These are phyloP conservation scores for Spialia ferax DNA, from an alignment of 2,888 invertebrate genomes.

Conservation along the genomic window DNA sequence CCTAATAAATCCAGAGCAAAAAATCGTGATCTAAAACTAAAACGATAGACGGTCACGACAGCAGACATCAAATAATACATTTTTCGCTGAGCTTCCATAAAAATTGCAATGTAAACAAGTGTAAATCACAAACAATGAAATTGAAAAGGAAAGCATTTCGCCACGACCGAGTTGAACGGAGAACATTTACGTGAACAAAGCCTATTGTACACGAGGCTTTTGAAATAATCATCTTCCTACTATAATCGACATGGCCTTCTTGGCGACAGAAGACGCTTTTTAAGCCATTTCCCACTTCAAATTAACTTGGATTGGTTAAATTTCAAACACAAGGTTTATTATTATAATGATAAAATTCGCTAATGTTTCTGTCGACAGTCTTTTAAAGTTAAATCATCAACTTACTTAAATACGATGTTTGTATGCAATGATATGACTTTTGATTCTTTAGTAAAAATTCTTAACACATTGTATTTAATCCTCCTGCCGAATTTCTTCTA, in stretches of 20 bases:
- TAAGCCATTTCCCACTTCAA: constrained; percentile 38
- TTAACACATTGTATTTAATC: no score
- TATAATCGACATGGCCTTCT: constrained; percentile 38
- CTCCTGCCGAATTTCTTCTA: no score
- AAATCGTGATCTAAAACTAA: constrained; percentile 16
- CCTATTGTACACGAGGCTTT: constrained; percentile 39
- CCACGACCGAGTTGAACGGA: constrained; percentile 37
- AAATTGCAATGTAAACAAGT: constrained; percentile 40
- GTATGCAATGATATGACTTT: no score
- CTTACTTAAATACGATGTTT: no score
- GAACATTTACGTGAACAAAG: constrained; percentile 40
- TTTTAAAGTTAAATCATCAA: no score
- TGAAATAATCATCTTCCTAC: constrained; percentile 41
- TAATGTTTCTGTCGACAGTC: no score
- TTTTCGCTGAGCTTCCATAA: constrained; percentile 33
- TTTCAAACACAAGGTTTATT: constrained; percentile 29
- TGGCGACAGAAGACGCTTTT: constrained; percentile 36
- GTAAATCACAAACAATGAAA: constrained; percentile 41
- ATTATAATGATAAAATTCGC: background rate
- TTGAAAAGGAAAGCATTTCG: constrained; percentile 41
- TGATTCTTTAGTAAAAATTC: no score
- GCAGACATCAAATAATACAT: constrained; percentile 26
- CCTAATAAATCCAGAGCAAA: constrained; percentile 13
- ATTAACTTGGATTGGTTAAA: constrained; percentile 39
- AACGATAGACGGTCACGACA: constrained; percentile 12